A percentile compares a stretch with the other conserved stretches of the same genome.
phyloP scores from a whole-genome alignment of 1,140 invertebrate species.

The Zelostemma sp. region DNA sequence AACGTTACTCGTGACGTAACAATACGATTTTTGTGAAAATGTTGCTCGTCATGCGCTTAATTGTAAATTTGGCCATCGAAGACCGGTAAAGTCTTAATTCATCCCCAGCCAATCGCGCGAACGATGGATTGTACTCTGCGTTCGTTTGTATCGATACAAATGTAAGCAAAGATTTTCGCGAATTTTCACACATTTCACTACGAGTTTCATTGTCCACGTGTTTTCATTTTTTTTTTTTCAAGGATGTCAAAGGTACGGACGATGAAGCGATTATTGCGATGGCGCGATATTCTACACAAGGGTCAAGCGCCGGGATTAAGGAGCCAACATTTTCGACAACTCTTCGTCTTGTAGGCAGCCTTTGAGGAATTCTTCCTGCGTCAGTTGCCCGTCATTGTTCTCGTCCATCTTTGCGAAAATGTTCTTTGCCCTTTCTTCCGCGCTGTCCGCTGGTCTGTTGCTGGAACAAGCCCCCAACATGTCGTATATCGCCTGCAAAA shows the following conservation, averaged over 20 bases:
- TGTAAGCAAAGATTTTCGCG: not conserved
- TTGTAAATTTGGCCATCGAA: not conserved
- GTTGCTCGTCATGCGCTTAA: not conserved
- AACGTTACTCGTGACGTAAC: not conserved
- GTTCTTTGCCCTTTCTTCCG: slow-evolving; percentile 96
- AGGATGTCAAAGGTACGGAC: not conserved
- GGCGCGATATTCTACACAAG: slow-evolving; percentile 38
- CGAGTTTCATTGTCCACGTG: not conserved
- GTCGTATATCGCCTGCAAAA: slow-evolving; percentile 95
- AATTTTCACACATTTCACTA: not conserved
- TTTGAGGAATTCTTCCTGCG: slow-evolving; percentile 98
- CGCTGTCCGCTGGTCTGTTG: slow-evolving; percentile 91
- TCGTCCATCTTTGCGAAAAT: slow-evolving; percentile 99
- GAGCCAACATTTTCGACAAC: slow-evolving; percentile 94
- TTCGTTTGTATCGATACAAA: not conserved
- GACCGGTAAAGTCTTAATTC: not conserved
- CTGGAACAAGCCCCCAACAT: slow-evolving; percentile 97
- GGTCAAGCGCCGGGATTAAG: slow-evolving; percentile 75
- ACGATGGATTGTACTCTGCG: not conserved
- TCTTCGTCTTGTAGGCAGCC: slow-evolving; percentile 98
- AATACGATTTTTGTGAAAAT: not conserved
- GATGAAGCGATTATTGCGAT: slow-evolving; percentile 14
- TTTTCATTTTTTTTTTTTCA: not conserved
- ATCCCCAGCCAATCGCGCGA: not conserved
- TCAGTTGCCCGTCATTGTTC: slow-evolving; percentile 98